phyloP scores from a whole-genome alignment of 2,888 invertebrate genomes.

The Amphipoea lucens region DNA sequence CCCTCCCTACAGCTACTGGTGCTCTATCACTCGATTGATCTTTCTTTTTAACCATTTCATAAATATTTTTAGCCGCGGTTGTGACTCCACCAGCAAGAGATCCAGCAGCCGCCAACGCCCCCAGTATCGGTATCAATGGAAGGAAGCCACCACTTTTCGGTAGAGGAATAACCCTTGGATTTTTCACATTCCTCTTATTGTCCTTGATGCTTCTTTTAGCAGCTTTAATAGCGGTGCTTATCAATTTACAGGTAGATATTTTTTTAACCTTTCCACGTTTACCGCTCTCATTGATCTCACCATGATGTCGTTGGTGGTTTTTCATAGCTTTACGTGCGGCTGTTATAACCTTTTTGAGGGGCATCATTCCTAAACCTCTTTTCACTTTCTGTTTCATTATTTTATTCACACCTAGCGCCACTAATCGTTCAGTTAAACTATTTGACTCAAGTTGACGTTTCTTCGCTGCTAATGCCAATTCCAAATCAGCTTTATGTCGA shows the following conservation, averaged over 20 bases:
- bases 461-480: not conserved
- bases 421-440: constrained; percentile 2
- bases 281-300: not conserved
- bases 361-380: not conserved
- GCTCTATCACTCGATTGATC: not conserved
- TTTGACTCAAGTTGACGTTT: not conserved
- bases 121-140: constrained; percentile 4
- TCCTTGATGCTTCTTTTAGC: constrained; percentile 11
- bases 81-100: constrained; percentile 1
- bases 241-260: not conserved
- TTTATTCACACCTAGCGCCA: not conserved
- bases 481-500: constrained; percentile 5
- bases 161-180: constrained; percentile 31
- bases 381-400: constrained; percentile 2
- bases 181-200: constrained; percentile 9
- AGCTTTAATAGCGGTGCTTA: constrained; percentile 15
- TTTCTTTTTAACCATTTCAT: constrained; percentile 1
- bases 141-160: constrained; percentile 13
- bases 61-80: constrained; percentile 1
- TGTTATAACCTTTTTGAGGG: not conserved
- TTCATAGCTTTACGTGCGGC: constrained; percentile 2
- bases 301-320: not conserved
- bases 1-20: not conserved
- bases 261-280: not conserved
- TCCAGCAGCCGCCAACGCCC: not conserved